Base-by-base conservation (phyloP, 2,797 vertebrate genomes). In the Paratrypauchen microcephalus region DNA sequence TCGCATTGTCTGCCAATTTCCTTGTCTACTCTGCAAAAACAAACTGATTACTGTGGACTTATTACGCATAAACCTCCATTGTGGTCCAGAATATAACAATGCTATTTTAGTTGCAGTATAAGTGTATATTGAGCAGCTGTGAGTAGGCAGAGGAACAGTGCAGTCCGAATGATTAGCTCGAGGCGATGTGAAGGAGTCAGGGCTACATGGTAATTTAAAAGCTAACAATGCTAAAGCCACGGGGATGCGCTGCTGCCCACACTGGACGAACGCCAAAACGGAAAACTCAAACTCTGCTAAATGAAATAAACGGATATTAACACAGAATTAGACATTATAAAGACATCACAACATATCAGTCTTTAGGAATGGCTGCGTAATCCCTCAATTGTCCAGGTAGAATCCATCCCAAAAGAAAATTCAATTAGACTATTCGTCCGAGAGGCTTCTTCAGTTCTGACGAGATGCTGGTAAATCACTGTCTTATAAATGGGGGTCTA, bases 161-260 rank as follows among this genome's bases (percentile, higher is more conserved):
- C 69, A 56, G 32, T n/a, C 26, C 59, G 36, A 50, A 45, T 63
- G 52, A 68, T 66, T 39, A 76, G 64, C 65, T 70, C 65, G 18
- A 58, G 68, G 67, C 57, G 74, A 74, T 73, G 66, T 79, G 73
- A 39, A 73, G 55, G 68, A 77, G 76, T 82, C 74, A 77, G 54
- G 54, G 58, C 79, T 26, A 73, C 65, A 67, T 54, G 64, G 73
- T 71, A 66, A 74, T 83, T 85, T 50, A 77, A 72, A 77, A 72
- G 75, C 73, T 80, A 80, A 79, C 71, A 76, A 72, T 63, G 67
- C 30, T 65, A 75, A 75, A 57, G 59, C 74, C 68, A 75, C 7
- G 61, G 74, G 59, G 68, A 82, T 65, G 63, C 24, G 24, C 55
- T 68, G 39, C 82, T 70, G 66, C 76, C 68, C 59, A 75, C 55